Evolutionary conservation across 1,140 invertebrate species (phyloP), one percentile per base, ranked within the genome.

Genomic region (Drosophila asahinai): DNA sequence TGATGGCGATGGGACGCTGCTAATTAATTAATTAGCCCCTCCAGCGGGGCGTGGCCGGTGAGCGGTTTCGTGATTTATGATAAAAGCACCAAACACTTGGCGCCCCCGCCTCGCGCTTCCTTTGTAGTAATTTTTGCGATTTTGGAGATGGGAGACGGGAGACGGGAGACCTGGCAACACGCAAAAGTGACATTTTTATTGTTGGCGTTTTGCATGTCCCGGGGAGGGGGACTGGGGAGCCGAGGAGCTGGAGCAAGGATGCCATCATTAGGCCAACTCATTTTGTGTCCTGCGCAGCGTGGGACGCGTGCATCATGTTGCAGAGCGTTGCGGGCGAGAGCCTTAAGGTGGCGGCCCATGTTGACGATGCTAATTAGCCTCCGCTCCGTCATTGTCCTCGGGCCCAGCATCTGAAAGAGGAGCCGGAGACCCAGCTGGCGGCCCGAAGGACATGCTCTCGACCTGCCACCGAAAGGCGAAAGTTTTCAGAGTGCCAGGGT

Each of bases 181-280:
- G 83, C 83, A 74, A 80, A 83, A 83, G 60, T 89, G 80, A 83
- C 83, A 87, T 83, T 89, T 89, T 78, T 83, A 87, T 77, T 89
- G 80, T 80, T 68, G 60, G 63, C 63, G 55, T 74, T 74, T 84
- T 64, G 68, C 77, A 70, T 81, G 77, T 42, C 11, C 58, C 27
- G 51, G 3, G 40, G 11, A n/a, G 27, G 36, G 27, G 36, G 7
- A 14, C 2, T 3, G 1, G 1, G 6, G 38, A 2, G 0, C 1
- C 2, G 11, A 12, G 15, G 27, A 12, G 1, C 43, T 3, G 7
- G 19, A 8, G 4, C 42, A 0, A 11, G 15, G 25, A 27, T 22
- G 42, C n/a, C 5, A 77, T 77, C 75, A 77, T 77, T 77, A 77
- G 73, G 74, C 43, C 38, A 61, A 63, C 55, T 60, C 74, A 59